These are phyloP conservation scores for Onychostruthus taczanowskii DNA, from an alignment of 2,113 vertebrate species.

Conservation along the genomic window DNA sequence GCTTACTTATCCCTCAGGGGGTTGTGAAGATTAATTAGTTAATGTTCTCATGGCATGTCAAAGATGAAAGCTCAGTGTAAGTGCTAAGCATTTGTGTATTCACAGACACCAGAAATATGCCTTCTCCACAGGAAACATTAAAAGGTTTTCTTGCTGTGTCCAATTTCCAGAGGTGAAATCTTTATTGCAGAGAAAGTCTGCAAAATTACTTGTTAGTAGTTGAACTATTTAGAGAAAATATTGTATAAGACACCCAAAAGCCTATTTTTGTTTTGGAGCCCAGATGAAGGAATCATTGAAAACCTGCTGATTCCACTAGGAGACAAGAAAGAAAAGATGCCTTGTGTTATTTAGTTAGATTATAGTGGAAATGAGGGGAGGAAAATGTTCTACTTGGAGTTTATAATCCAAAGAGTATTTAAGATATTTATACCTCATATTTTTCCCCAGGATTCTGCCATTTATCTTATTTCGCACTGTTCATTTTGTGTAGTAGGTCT, in stretches of 20 bases:
- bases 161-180: background rate
- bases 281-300: background rate
- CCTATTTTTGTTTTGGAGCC: background rate
- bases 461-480: background rate
- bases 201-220: background rate
- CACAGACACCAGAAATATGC: background rate
- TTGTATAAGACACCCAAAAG: background rate
- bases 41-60: background rate
- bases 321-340: background rate
- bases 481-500: background rate
- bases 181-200: background rate
- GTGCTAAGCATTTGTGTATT: background rate
- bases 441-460: background rate
- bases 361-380: background rate
- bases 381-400: background rate
- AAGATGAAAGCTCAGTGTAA: slow-evolving; percentile 11
- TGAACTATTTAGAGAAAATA: background rate
- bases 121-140: background rate
- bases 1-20: background rate
- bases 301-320: background rate
- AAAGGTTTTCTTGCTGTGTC: background rate
- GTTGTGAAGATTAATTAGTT: slow-evolving; percentile 38
- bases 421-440: background rate
- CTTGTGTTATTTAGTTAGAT: background rate
- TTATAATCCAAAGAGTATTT: background rate